Evolutionary conservation across 2,797 vertebrate species (phyloP).

Genomic region (Alca torda): DNA sequence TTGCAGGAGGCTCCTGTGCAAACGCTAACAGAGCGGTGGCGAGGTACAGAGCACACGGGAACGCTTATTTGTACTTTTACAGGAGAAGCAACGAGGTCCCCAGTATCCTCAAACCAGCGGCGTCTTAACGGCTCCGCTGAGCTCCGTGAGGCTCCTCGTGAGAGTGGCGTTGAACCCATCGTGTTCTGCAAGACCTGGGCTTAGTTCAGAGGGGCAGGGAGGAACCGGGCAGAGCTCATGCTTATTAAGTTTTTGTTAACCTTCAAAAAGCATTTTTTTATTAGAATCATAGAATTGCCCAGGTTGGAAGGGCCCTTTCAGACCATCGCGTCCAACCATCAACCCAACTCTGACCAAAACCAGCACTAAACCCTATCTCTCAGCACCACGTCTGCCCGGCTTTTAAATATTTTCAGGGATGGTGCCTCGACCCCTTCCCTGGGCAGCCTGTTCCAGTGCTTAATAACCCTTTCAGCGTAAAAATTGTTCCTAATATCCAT

Average conservation of each 20-base stretch:
- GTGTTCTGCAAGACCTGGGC: not conserved
- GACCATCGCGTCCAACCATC: no score
- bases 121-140: not conserved
- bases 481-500: no score
- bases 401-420: no score
- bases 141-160: accelerated
- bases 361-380: no score
- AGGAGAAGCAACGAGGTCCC: not conserved
- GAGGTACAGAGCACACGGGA: accelerated
- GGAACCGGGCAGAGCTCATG: not conserved
- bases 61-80: accelerated
- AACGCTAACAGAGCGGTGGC: accelerated
- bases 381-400: no score
- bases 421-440: no score
- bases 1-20: not conserved
- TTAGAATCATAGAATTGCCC: no score
- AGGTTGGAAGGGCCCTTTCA: no score
- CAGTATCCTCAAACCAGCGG: not conserved
- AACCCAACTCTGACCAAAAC: no score
- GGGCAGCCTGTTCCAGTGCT: no score
- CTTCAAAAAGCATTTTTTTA: not conserved
- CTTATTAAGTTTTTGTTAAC: not conserved
- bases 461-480: no score
- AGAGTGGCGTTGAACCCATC: accelerated
- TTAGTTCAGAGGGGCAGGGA: not conserved